Evolutionary conservation across 2,888 invertebrate species (phyloP), one percentile per base, ranked within the genome.

Genomic region (Megalurothrips usitatus): DNA sequence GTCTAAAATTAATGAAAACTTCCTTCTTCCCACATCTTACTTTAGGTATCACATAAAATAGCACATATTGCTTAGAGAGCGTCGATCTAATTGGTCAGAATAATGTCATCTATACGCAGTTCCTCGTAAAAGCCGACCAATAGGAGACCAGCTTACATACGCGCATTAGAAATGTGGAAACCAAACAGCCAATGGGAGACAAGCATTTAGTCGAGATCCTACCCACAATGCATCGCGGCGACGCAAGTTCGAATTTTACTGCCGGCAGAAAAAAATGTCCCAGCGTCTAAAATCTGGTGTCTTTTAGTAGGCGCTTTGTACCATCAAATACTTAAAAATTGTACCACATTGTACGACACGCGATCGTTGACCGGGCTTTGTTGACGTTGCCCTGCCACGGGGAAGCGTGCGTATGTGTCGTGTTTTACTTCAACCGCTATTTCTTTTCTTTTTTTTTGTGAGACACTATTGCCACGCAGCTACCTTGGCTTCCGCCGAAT

Each of bases 81-180:
- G 85, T 86, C 86, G 85, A 86, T 87, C 87, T 88, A 88, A 88
- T 89, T 88, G 88, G 88, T 87, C 87, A 87, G 87, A 87, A 88
- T 87, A 88, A 87, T 87, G 87, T 87, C 86, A 83, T 82, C 83
- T 82, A 82, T 83, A 84, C 83, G 87, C 87, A 87, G 87, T 86
- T 86, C 86, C 87, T 86, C 87, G 84, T 87, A 86, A 87, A 87
- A 87, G 86, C 85, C 87, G 85, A 87, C 89, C 89, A 85, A 85
- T 85, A 84, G 84, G 83, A 83, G 82, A 82, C 80, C 82, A 82
- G 84, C 84, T 85, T 85, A 84, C 84, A 84, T 83, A 79, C 80
- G 81, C 75, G 83, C 84, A 84, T 84, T 85, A 85, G 86, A 88
- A 88, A 88, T 88, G 87, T 88, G 87, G 87, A 87, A 87, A 86